Conservation (phyloP, 2,888 invertebrate genomes). For the Drosophila subquinaria region DNA sequence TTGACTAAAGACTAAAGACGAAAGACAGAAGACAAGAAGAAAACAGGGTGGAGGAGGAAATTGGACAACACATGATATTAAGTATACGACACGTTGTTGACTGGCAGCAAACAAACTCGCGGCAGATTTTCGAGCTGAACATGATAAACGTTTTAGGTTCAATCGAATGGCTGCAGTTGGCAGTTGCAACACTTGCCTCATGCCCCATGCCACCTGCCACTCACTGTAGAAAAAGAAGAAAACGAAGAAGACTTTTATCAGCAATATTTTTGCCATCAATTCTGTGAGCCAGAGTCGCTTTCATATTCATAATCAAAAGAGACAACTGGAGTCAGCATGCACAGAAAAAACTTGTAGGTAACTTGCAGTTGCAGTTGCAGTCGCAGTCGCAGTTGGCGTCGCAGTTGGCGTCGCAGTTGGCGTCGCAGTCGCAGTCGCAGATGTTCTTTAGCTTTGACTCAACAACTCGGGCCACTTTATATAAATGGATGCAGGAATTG, state of each 20-base stretch:
- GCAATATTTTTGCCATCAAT: constrained; percentile 30
- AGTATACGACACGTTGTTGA: constrained; percentile 40
- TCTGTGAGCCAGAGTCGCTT: constrained; percentile 20
- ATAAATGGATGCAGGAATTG: constrained; percentile 59
- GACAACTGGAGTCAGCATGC: constrained; percentile 17
- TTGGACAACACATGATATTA: constrained; percentile 23
- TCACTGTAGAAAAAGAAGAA: neutral
- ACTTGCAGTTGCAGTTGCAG: constrained; percentile 15
- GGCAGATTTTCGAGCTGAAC: constrained; percentile 31
- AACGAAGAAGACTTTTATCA: constrained; percentile 5
- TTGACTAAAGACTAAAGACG: neutral
- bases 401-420: neutral
- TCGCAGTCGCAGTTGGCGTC: constrained; percentile 1
- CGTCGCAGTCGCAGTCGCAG: constrained; percentile 1
- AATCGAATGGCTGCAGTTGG: neutral
- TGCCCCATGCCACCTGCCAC: constrained; percentile 1
- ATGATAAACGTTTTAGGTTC: constrained; percentile 57
- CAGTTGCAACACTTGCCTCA: constrained; percentile 10
- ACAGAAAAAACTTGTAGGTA: constrained; percentile 13
- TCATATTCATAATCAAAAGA: constrained; percentile 48
- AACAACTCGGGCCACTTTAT: constrained; percentile 58
- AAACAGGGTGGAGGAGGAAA: neutral
- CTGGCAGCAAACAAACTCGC: constrained; percentile 8
- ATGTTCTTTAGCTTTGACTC: constrained; percentile 19
- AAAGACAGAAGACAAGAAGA: neutral